Evolutionary conservation across 2,797 vertebrate genomes (phyloP), one percentile per base, ranked within the genome.

Genomic region (Myripristis murdjan): DNA sequence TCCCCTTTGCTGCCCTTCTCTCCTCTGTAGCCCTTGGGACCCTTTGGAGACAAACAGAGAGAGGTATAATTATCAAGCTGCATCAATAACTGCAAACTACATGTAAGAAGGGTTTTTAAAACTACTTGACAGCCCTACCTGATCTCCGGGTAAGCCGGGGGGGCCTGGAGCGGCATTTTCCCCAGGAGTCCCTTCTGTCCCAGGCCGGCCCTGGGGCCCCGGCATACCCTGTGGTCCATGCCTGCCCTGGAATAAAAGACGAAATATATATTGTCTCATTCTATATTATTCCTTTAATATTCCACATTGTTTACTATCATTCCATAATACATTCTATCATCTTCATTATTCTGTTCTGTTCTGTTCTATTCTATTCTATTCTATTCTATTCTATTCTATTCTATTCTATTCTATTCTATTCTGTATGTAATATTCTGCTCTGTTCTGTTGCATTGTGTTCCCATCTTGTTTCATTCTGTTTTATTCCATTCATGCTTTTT

Each of bases 1-100:
- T 95, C 94, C 91, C 94, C 95, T 84, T 91, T 93, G 83, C 9
- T 79, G 59, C 94, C 94, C 16, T 57, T 75, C 24, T 95, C 95
- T 77, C 93, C 95, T 57, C 56, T 72, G 75, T 92, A 93, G 52
- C 94, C 95, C 77, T 91, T 73, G 14, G 74, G 83, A 31, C 95
- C 95, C 95, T 95, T 23, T 1, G 62, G 56, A 3, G 12, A 66
- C 47, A 77, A 70, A 5, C 5, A 81, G 6, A 43, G 1, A 72
- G 28, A 59, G 18, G n/a, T 59, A 3, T 18, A 56, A 62, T 52
- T 31, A 53, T 51, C 9, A 62, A 48, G 12, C 5, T 44, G n/a
- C 11, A n/a, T n/a, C n/a, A n/a, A n/a, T 5, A 0, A 12, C 1
- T 44, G 15, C 5, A 41, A 43, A 12, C 1, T 2, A 39, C 0